Base-by-base conservation (phyloP, 2,888 invertebrate species). In the Caenorhabditis sulstoni region DNA sequence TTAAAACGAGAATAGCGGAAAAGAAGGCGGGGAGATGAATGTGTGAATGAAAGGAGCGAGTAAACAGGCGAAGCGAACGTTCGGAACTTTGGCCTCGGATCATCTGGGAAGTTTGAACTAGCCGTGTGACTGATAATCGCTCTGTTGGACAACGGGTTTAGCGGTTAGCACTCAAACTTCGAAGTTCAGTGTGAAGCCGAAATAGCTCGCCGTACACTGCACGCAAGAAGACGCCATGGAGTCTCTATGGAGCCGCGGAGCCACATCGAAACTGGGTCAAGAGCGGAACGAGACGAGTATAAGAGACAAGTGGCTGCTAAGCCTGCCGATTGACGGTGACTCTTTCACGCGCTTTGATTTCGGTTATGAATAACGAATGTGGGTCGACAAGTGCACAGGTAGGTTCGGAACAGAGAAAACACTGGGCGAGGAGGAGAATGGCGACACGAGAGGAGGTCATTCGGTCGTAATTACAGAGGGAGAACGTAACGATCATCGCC, bases 361-460 rank as follows among this genome's bases (percentile, higher is more conserved):
- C n/a, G 44, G n/a, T 29, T 45, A 55, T 55, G 65, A 65, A 68
- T 68, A 44, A 18, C 11, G 22, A 58, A 58, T 58, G 52, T 57
- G 50, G 58, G 58, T 41, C 50, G 49, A 44, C 52, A 49, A 58
- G 50, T 58, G 50, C 49, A 58, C 49, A 20, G 49, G 49, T 49
- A 11, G 49, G 49, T 47, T n/a, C n/a, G 44, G 44, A 44, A 44
- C 3, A 44, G 44, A 11, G n/a, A 44, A 12, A n/a, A 44, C 44
- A 12, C 11, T 11, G 44, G 12, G 12, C 44, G 29, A 7, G 7
- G 29, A 29, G 29, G 29, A 29, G 29, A 29, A 7, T 29, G 29
- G 29, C 41, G n/a, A n/a, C 14, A 14, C 41, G 41, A 11, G 14
- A 41, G 41, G 14, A 5, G 41, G 41, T 41, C 41, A 41, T 41